Evolutionary conservation across 2,113 vertebrate genomes (phyloP).

Genomic region (Sclerurus mexicanus): DNA sequence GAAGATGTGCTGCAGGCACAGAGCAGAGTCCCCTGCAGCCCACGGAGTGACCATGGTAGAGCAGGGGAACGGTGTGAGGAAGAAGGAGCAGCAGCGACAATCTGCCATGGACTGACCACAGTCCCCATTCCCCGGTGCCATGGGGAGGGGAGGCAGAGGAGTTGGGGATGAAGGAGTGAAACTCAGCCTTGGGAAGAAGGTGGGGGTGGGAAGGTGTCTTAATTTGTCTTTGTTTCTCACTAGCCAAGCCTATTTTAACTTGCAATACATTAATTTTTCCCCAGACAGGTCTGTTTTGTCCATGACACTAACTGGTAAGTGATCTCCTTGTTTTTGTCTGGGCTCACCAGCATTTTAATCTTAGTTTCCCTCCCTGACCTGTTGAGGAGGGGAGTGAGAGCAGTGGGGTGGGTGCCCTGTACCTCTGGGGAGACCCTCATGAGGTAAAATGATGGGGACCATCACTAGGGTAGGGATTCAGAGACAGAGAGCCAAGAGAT

Average conservation of each 20-base stretch:
- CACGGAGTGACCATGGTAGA: not conserved
- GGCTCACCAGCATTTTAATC: not conserved
- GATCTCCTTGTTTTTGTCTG: not conserved
- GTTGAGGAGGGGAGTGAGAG: not conserved
- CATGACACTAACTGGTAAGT: fast-evolving
- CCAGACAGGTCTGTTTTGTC: not conserved
- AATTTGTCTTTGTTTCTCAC: not conserved
- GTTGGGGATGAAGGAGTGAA: not conserved
- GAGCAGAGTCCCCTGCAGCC: not conserved
- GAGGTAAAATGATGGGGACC: not conserved
- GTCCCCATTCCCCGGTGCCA: fast-evolving
- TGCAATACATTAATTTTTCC: not conserved
- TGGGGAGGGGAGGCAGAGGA: not conserved
- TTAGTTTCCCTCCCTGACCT: not conserved
- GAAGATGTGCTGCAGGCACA: not conserved
- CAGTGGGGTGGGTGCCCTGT: not conserved
- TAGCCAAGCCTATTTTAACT: not conserved
- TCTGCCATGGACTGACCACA: not conserved
- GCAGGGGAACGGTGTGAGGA: not conserved
- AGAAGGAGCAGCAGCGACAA: not conserved
- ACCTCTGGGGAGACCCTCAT: not conserved
- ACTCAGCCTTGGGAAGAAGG: not conserved
- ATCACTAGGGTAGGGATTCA: not conserved
- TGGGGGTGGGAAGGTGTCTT: not conserved
- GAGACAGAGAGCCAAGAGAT: not conserved